Evolutionary conservation across 2,888 invertebrate genomes (phyloP), one percentile per base, ranked within the genome.

Genomic region (Trissolcus brochymenae): DNA sequence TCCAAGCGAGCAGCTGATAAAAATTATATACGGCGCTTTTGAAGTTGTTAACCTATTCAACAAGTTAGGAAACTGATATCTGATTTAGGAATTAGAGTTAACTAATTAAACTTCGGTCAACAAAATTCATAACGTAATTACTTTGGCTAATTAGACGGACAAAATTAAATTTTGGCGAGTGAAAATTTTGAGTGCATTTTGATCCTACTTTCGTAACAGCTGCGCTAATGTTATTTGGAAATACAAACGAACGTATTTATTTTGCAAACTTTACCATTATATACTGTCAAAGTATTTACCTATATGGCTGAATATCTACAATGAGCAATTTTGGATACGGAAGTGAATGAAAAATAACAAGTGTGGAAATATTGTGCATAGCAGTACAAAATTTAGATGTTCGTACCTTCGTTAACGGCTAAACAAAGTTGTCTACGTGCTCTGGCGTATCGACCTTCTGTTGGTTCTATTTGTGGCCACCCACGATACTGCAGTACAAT

Each of bases 381-480:
- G 11, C 35, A n/a, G 49, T 25, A 13, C 46, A 1, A 46, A 57
- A 55, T 55, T 56, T 17, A 14, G 49, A 14, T 50, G 40, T 41
- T 9, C 49, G n/a, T 46, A 29, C 59, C 65, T 70, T 71, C 35
- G 70, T 53, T 67, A 60, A 51, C 17, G 57, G 71, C 67, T 75
- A 70, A 80, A 25, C 50, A 53, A 72, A 66, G 66, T 61, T 54
- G 61, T 70, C 64, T 46, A 54, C 71, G 59, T 68, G 59, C 61
- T 59, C 43, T 61, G 54, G 35, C 70, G 57, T 75, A 78, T 79
- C 81, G 78, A 77, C 72, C 77, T 78, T 78, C 59, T 64, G 68
- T 64, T 53, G 54, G 66, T 76, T 79, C 82, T 82, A 83, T 84
- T 83, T 65, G 76, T 70, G 75, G 78, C 57, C 65, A 50, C 61